phyloP scores from a whole-genome alignment of 1,140 invertebrate genomes.

The Trichonephila clavata region DNA sequence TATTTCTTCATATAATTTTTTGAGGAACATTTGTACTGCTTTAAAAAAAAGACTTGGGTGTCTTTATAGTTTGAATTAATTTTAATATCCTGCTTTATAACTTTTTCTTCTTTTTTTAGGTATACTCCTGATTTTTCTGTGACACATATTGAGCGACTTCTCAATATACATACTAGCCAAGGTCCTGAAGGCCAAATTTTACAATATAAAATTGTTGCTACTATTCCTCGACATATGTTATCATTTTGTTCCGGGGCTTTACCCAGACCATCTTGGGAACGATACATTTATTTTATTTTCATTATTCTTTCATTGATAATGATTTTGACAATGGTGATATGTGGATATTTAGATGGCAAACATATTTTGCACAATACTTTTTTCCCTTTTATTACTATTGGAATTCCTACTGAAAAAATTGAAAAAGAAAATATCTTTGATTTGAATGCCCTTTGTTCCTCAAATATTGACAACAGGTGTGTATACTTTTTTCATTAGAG shows the following conservation, averaged over 20 bases:
- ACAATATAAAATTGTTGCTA: constrained; percentile 90
- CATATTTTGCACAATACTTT: constrained; percentile 85
- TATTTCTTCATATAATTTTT: no score
- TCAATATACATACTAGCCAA: constrained; percentile 83
- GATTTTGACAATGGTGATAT: constrained; percentile 86
- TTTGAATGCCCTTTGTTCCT: constrained; percentile 70
- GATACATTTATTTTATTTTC: constrained; percentile 86
- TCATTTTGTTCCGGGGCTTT: constrained; percentile 87
- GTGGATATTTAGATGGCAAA: constrained; percentile 88
- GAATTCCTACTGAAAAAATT: constrained; percentile 58
- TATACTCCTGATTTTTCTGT: constrained; percentile 97
- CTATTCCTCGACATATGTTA: constrained; percentile 89
- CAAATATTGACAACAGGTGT: constrained; percentile 57
- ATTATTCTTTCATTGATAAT: constrained; percentile 85
- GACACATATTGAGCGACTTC: constrained; percentile 86
- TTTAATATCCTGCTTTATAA: no score
- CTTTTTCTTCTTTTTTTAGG: constrained; percentile 79
- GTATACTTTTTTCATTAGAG: neutral
- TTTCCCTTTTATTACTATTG: constrained; percentile 78
- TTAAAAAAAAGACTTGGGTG: neutral
- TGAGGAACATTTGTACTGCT: no score
- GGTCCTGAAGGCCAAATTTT: constrained; percentile 79
- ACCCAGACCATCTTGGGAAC: constrained; percentile 90
- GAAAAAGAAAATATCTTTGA: constrained; percentile 75
- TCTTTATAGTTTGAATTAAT: neutral